Evolutionary conservation across 2,888 invertebrate genomes (phyloP), one percentile per base, ranked within the genome.

Genomic region (Athalia cordata): DNA sequence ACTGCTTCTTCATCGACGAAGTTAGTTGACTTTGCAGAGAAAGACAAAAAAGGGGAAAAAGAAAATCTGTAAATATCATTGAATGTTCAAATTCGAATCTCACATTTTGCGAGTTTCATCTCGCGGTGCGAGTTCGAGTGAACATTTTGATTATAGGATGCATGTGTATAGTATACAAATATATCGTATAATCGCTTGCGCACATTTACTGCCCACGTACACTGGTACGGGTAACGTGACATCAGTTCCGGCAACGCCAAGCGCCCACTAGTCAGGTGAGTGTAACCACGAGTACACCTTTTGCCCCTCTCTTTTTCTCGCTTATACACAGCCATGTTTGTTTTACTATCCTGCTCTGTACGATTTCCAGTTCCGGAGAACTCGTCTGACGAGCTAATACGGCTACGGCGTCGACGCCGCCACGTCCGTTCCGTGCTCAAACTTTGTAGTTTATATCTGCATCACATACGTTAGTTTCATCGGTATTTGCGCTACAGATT

Each of bases 201-300:
- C 59, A 55, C 50, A 15, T 74, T 29, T 11, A 15, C 74, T 29
- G 49, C 61, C 59, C 11, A 61, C 61, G 61, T 49, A 50, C 43
- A 43, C 62, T 13, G 1, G 29, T 29, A 29, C 29, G 29, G 8
- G 50, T 6, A 52, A 11, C 45, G 11, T 57, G 57, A 55, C 70
- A 57, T 70, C 59, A 55, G 43, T 72, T 68, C 59, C 47, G 72
- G 62, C 74, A 50, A 74, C 74, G 74, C 74, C 13, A 47, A 74
- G 8, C 61, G 29, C 6, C 9, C 7, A 61, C 49, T 47, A 6
- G 43, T 43, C 50, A 7, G 45, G 66, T 67, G 9, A 45, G 49
- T 13, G 8, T 67, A 64, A 43, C 5, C 49, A 29, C 9, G n/a
- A 9, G 43, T 52, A 5, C 13, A 5, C 67, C 45, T 15, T 11